A percentile compares a stretch with the other conserved stretches of the same genome.
Conservation (phyloP, 2,113 vertebrate species). For the Malaclemys terrapin region DNA sequence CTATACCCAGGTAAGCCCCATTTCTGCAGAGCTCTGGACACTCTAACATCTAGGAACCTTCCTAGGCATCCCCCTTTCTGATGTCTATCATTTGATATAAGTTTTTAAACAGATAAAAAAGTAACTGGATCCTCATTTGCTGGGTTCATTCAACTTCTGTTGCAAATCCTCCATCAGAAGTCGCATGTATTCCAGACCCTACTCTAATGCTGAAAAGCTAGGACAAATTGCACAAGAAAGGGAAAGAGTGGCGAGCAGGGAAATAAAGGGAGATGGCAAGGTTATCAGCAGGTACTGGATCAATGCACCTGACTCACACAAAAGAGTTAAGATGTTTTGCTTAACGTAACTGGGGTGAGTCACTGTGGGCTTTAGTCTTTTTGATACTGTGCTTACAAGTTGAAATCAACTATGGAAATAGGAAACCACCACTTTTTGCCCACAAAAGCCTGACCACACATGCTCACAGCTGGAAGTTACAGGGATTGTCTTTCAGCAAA, state of each 20-base stretch:
- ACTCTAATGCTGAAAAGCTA: neutral
- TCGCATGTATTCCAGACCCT: neutral
- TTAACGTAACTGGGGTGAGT: neutral
- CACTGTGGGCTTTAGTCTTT: neutral
- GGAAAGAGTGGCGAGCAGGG: neutral
- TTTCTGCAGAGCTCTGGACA: neutral
- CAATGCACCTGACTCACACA: neutral
- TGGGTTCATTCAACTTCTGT: constrained; percentile 16
- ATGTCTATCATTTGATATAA: constrained; percentile 20
- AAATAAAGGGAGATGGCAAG: neutral
- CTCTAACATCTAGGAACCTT: constrained; percentile 47
- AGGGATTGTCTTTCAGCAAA: constrained; percentile 30
- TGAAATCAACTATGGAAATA: constrained; percentile 20
- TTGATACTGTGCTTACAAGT: neutral
- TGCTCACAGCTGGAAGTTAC: constrained; percentile 26
- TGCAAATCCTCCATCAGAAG: neutral
- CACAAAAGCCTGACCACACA: constrained; percentile 45
- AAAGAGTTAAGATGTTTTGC: neutral
- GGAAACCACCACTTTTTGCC: constrained; percentile 44
- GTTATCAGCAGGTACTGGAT: neutral
- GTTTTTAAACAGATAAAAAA: constrained; percentile 29
- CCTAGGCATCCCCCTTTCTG: neutral
- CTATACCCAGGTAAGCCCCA: neutral
- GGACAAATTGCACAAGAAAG: neutral
- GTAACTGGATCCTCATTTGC: neutral